Evolutionary conservation across 1,140 invertebrate species (phyloP), one percentile per base, ranked within the genome.

Genomic region (Scylla paramamosain): DNA sequence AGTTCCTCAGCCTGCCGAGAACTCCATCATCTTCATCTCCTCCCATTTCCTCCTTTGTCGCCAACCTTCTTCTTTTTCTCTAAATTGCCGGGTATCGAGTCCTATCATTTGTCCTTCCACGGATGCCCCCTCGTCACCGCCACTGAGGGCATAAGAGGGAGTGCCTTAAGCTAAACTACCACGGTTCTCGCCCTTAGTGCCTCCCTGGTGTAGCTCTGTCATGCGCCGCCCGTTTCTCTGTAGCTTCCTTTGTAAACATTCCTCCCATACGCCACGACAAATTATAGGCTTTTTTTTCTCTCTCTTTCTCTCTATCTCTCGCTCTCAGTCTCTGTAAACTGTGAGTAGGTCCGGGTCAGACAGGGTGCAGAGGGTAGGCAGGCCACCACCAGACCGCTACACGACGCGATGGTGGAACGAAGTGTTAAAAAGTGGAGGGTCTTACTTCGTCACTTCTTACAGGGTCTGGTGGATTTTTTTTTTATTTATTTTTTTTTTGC

Each of bases 41-140:
- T 86, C 48, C 92, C 92, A 84, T 93, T 93, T 93, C 45, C 92
- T 48, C 82, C 46, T 84, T 93, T 93, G 32, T 93, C 83, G 28
- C 32, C 25, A 59, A 29, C 77, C n/a, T 93, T 93, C 39, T 48
- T 82, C 39, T 32, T 59, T 92, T 92, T 92, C 91, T 92, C 91
- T 92, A 92, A 92, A 92, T 92, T 92, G 82, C 59, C 29, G 84
- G 92, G 92, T 93, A 86, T 86, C 48, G 92, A 93, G 25, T 86
- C 92, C 82, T 84, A n/a, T 86, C 92, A 93, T 93, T 93, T 93
- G 92, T 93, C 82, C 28, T 16, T 20, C 16, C 0, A 0, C 77
- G 82, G 0, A 20, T 3, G 20, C 25, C 16, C 77, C n/a, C 20
- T 29, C 39, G 77, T 20, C 82, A 3, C 25, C 39, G 39, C 32